Evolutionary conservation across 2,113 vertebrate species (phyloP), one percentile per base, ranked within the genome.

Genomic region (Dipodomys stephensi): DNA sequence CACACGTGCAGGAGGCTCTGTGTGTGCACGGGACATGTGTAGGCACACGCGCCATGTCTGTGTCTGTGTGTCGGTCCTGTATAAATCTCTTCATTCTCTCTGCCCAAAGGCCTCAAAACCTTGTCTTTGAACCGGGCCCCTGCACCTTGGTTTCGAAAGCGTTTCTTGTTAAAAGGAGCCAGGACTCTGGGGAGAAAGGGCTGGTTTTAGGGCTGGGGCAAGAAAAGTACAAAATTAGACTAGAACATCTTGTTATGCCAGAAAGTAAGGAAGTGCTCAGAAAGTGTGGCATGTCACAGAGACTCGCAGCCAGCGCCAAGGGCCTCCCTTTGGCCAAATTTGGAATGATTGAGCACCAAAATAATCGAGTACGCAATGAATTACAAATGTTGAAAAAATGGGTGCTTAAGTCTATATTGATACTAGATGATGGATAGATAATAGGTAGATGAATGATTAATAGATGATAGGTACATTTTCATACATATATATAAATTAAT

Each of bases 1-100:
- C 28, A 10, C 25, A 4, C 4, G 18, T n/a, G 18, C 0, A 2
- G 2, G 1, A 13, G 5, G 35, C 2, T 35, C 16, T 1, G 8
- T 10, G 19, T 25, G 39, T 16, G 4, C 6, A 11, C 18, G 0
- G 0, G 7, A 7, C 0, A 2, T 23, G 11, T 6, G 0, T 0
- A 23, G 3, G 19, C 20, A 6, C 8, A 49, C 0, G 18, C 2
- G 49, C 15, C 15, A 13, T 57, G 13, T n/a, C 10, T 9, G 2
- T 35, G 15, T 7, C 11, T 53, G 60, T 6, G 39, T 28, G 18
- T 3, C 4, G 0, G n/a, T 32, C 0, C 39, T 67, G 46, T 2
- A 1, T n/a, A 6, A 7, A 4, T 62, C 44, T n/a, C 92, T 19
- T 32, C 7, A 28, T 7, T 7, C 22, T 30, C 49, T 16, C 39